Evolutionary conservation across 2,888 invertebrate genomes (phyloP), one percentile per base, ranked within the genome.

Genomic region (Eremobia ochroleuca): DNA sequence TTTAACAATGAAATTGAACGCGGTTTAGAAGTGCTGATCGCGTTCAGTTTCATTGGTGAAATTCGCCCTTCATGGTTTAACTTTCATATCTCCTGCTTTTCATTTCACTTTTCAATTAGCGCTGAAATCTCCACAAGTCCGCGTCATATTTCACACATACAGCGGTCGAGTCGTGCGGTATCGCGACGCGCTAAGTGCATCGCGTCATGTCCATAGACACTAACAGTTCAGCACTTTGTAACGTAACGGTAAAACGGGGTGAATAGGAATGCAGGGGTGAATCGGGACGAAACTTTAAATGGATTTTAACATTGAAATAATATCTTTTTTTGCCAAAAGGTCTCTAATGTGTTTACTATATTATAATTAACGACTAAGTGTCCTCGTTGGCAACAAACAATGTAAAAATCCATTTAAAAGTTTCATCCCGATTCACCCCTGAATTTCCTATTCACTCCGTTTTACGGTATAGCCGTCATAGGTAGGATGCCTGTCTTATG

Each of bases 161-260:
- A 31, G 46, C 15, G 0, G 49, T n/a, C 28, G 28, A 49, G 70
- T 71, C 67, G 64, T 69, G 73, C 46, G 46, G 34, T 79, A 61
- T 73, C 79, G 61, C 64, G 46, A n/a, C 65, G 43, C 52, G 65
- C 79, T 84, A 79, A 84, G 55, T 73, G 79, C 68, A 55, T 18
- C 64, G 55, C 43, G 58, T 49, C 34, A 52, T 78, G 55, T 73
- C n/a, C 55, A 73, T 65, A 55, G 64, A 59, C 73, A 69, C 68
- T 61, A 65, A 61, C 3, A 31, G 59, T 59, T 69, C 69, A 73
- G 73, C 72, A 72, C 79, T 68, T 55, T 64, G 52, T 59, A 59
- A 68, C n/a, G 34, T 52, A n/a, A n/a, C n/a, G n/a, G n/a, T n/a
- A n/a, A n/a, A n/a, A n/a, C n/a, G n/a, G n/a, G n/a, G n/a, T n/a